phyloP scores from a whole-genome alignment of 2,113 vertebrate species.

The Oryctolagus cuniculus region DNA sequence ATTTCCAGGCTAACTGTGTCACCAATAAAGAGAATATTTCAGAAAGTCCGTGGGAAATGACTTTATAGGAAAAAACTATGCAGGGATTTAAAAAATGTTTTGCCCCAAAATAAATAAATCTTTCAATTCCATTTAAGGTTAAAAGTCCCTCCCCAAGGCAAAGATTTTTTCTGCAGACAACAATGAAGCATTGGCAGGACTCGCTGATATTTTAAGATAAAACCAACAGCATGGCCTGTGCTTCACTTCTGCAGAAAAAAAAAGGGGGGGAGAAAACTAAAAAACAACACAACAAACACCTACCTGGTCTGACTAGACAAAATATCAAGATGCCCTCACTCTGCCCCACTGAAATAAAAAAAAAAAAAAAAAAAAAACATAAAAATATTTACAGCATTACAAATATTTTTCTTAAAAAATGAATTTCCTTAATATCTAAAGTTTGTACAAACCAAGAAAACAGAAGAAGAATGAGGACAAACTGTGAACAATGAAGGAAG shows the following conservation, averaged over 20 bases:
- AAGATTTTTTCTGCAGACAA: not conserved
- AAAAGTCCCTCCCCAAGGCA: not conserved
- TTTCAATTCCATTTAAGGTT: too few species aligned
- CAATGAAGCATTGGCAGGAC: not conserved
- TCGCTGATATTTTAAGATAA: not conserved
- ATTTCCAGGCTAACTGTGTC: not conserved
- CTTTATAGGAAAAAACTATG: too few species aligned
- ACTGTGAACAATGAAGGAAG: not conserved
- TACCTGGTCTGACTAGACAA: not conserved
- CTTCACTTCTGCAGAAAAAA: not conserved
- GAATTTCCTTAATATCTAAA: not conserved
- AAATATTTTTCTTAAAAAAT: not conserved
- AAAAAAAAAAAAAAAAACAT: not conserved
- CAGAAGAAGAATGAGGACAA: not conserved
- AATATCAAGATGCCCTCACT: not conserved
- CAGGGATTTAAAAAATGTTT: too few species aligned
- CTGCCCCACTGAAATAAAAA: not conserved
- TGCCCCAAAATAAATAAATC: not conserved
- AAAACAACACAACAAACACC: not conserved
- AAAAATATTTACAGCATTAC: not conserved
- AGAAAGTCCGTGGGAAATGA: too few species aligned
- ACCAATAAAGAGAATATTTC: not conserved
- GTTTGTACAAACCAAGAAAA: not conserved
- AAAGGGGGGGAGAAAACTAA: not conserved
- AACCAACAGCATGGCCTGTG: not conserved